Base-by-base conservation (phyloP, 2,113 vertebrate species). In the Piprites chloris region DNA sequence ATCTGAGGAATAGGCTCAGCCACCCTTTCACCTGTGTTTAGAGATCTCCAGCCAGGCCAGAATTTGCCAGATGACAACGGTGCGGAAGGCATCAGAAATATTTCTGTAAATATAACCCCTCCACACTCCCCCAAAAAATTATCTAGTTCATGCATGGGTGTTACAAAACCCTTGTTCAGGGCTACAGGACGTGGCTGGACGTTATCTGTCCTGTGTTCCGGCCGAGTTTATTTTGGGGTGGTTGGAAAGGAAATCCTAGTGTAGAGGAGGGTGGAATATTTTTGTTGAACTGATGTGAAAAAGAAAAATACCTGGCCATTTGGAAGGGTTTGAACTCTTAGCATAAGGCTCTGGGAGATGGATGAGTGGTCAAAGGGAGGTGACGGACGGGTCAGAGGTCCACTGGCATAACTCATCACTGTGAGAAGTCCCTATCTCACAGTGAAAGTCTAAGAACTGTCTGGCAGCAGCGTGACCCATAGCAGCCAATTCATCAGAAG, bases 361-460 rank as follows among this genome's bases (percentile, higher is more conserved):
- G 90, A 95, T 94, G 88, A 90, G 61, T 10, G 61, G 76, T 96
- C 49, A 71, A 83, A 90, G 65, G 47, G 75, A 97, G 96, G 92
- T 93, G 92, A 92, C 23, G 9, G 72, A 32, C 0, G 3, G 50
- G 69, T 96, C 94, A 90, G n/a, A 96, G 95, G 86, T 95, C 69
- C 69, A 18, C 16, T 1, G 7, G 58, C 69, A 87, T 87, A 95
- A 95, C 90, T 95, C 93, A 96, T 92, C 35, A 1, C 44, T 68
- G 84, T 2, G 11, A 88, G 85, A 63, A 85, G 68, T 72, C 73
- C 58, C 65, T 67, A 6, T 90, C 83, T 92, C 56, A n/a, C 83
- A 75, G 80, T 82, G 86, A 95, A 96, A 96, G 88, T 89, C 33
- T 11, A 1, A 66, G 81, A 63, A 9, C 81, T 73, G 85, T 32